Evolutionary conservation across 2,888 invertebrate genomes (phyloP), one percentile per base, ranked within the genome.

Genomic region (Nesidiocoris tenuis): DNA sequence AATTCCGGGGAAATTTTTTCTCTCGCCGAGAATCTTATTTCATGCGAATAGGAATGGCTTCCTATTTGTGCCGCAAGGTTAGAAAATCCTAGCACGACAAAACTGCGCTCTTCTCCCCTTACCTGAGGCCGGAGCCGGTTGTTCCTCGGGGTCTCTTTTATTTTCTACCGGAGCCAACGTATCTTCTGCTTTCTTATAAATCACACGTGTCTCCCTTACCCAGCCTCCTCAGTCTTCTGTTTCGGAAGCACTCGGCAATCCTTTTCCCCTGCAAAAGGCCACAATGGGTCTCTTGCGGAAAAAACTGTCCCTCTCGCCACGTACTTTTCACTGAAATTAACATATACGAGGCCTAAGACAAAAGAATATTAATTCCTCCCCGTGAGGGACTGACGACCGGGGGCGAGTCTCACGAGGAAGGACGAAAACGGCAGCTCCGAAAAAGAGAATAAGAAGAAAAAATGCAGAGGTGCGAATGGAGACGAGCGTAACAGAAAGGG

Each of bases 291-390:
- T 59, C n/a, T 25, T n/a, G 61, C n/a, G 54, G 61, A 63, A 72
- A 71, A 72, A 72, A 61, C 39, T 61, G 61, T 57, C 67, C 61
- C 75, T 68, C 55, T 65, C 23, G 57, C 55, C 67, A 23, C 55
- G 55, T 56, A 39, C 23, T 61, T 72, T 72, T 63, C 65, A 9
- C 18, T 64, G 25, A 66, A 75, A 75, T 75, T 75, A 75, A 66
- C 67, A 75, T 75, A 67, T 67, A 75, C 59, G 61, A 55, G 17
- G 18, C 61, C 61, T 74, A 67, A 75, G 55, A 75, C 75, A 75
- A 75, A 75, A 75, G 75, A 75, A 75, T 75, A 75, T 75, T 75
- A 75, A 75, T 75, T 75, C 65, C 61, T 19, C 57, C 57, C 59
- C 72, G 63, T 39, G 72, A 70, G 12, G 59, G 1, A 56, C 22